These are phyloP conservation scores for Nettapus auritus DNA, from an alignment of 2,113 vertebrate genomes.

Conservation along the genomic window DNA sequence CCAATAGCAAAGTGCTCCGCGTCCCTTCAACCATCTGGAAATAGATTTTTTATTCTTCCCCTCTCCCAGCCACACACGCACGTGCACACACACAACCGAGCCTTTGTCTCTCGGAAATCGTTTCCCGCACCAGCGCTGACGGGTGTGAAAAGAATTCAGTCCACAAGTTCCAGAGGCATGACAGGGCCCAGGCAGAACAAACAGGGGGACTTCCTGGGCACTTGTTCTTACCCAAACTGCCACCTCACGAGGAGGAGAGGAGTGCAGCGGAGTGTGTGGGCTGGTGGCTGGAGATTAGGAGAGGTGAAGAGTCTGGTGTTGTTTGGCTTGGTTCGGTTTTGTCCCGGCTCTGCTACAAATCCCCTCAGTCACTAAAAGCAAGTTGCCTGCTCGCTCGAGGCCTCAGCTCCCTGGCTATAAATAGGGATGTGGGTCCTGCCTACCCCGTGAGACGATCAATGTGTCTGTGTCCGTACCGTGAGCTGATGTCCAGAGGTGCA, in stretches of 20 bases:
- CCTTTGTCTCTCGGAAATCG: conserved; percentile 55
- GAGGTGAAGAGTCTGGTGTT: neutral
- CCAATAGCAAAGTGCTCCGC: conserved; percentile 66
- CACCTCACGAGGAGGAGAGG: conserved; percentile 43
- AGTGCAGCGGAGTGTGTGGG: neutral
- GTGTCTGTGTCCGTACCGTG: neutral
- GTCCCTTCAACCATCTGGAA: conserved; percentile 74
- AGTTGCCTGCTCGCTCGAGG: neutral
- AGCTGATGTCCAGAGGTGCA: conserved; percentile 10
- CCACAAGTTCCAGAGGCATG: conserved; percentile 31
- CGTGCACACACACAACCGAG: conserved; percentile 12
- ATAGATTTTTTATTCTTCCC: conserved; percentile 61
- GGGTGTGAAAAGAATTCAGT: conserved; percentile 35
- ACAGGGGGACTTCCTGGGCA: conserved; percentile 27
- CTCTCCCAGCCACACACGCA: conserved; percentile 15
- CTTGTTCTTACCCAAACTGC: conserved; percentile 45
- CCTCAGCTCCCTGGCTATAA: neutral
- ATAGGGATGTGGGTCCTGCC: neutral
- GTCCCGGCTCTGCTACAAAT: neutral
- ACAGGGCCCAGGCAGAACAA: neutral
- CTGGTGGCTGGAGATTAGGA: neutral
- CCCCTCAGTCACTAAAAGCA: neutral
- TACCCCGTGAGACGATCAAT: neutral
- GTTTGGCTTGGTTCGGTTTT: neutral
- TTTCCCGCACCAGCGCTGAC: conserved; percentile 46